phyloP scores from a whole-genome alignment of 2,113 vertebrate species.

The Cariama cristata region DNA sequence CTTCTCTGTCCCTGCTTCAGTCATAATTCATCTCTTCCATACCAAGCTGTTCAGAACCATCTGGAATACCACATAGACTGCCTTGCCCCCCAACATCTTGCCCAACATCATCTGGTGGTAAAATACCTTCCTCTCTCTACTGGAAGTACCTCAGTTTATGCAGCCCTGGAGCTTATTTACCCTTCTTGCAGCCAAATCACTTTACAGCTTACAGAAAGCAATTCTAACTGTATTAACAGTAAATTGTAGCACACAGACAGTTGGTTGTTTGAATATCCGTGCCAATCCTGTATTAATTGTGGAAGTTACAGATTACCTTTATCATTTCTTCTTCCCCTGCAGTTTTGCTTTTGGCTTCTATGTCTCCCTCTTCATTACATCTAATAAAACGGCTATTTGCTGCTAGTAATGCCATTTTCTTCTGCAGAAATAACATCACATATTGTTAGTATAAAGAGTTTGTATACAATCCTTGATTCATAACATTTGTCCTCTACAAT shows the following conservation, averaged over 20 bases:
- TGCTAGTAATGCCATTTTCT: conserved; percentile 92
- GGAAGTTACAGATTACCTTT: conserved; percentile 82
- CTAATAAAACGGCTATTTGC: conserved; percentile 95
- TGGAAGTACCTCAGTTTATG: background rate
- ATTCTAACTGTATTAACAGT: background rate
- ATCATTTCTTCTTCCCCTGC: conserved; percentile 94
- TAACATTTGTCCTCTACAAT: background rate
- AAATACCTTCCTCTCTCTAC: background rate
- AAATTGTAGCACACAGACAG: background rate
- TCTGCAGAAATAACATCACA: conserved; percentile 69
- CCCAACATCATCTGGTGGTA: no score
- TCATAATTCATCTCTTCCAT: background rate
- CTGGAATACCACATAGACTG: background rate
- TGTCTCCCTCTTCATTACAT: conserved; percentile 94
- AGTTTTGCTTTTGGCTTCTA: conserved; percentile 90
- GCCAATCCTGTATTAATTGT: background rate
- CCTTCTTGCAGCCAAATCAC: background rate
- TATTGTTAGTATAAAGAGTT: background rate
- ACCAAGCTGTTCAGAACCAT: background rate
- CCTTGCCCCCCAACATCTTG: background rate
- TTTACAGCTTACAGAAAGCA: background rate
- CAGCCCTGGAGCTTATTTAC: background rate
- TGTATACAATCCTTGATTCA: background rate
- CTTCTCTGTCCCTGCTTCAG: background rate
- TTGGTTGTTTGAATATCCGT: background rate